Evolutionary conservation across 2,113 vertebrate species (phyloP), one percentile per base, ranked within the genome.

Genomic region (Climacteris rufus): DNA sequence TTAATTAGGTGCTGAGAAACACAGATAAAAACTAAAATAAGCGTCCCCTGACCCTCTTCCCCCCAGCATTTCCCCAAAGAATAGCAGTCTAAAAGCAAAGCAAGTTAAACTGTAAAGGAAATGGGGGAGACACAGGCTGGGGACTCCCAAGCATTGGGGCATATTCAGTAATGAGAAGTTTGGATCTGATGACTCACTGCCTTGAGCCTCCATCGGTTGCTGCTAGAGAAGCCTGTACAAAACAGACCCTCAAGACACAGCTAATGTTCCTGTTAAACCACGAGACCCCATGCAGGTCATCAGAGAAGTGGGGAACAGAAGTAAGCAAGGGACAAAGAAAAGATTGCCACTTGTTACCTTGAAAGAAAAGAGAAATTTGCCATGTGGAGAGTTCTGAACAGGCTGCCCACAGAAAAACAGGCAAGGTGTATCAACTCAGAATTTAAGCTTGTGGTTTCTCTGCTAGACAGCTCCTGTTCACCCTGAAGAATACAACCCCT

Each of bases 11-110:
- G 10, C 19, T 15, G 5, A 88, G 42, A 94, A 88, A 60, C 54
- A 61, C 74, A 77, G 33, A 49, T 10, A 70, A 76, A 74, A 72
- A 2, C 30, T 61, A 49, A 76, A 90, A 50, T 13, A 15, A 39
- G 28, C n/a, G 39, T 45, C 5, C 39, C 25, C 31, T 6, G 1
- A n/a, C 13, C 13, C 15, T 19, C 16, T 9, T 1, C 25, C 10
- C 5, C 21, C 6, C n/a, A 35, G 23, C 27, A 90, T 40, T 64
- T 84, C 30, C 59, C 27, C 39, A 84, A 39, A 57, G 39, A 91
- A 65, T 4, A 78, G 47, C n/a, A 87, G 65, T 7, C 24, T 57
- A 50, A 81, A 80, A 63, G 11, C 24, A 64, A 80, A 76, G 45
- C 14, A 69, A 91, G 10, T 16, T 75, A 25, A 82, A 64, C 9